Base-by-base conservation (phyloP, 2,888 invertebrate species). In the Pseudococcus jackbeardsleyi region DNA sequence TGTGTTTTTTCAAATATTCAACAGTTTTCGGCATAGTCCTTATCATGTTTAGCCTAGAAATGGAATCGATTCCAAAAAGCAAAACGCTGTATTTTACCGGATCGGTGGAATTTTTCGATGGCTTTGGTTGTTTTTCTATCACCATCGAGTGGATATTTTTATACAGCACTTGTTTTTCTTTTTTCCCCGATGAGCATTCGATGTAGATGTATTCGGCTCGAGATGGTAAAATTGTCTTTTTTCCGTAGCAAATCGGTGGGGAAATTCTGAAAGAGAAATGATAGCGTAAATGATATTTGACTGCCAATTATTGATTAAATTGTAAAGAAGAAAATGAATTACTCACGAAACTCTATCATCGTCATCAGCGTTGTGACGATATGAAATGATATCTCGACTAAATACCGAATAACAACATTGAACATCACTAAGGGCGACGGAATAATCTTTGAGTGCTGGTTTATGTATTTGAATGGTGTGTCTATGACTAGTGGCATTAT, bases 11-110 rank as follows among this genome's bases (percentile, higher is more conserved):
- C 54, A 98, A 92, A 91, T 94, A 95, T 19, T 93, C 92, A 0
- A 93, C 92, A 0, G 96, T 96, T 90, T 93, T 93, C 0, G 95
- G 95, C 94, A 97, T 94, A 11, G 95, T 94, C 85, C 96, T 93
- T 26, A 94, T 93, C 88, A 96, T 93, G 91, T 97, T 96, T 72
- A 96, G 92, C 88, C 96, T 92, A 0, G 97, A 97, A 90, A 97
- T 94, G 79, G 96, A 96, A 91, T 97, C 97, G 90, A 98, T 95
- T 64, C 97, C 97, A 22, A 98, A 91, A 91, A 97, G 92, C 48
- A 97, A 91, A 0, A 98, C 94, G 91, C 95, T 95, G 59, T 54
- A 88, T 19, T 79, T 88, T 17, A 39, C 84, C 9, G 19, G 85
- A 89, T 48, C 19, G 33, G 7, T 84, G 77, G 89, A 77, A 88